phyloP scores from a whole-genome alignment of 2,888 invertebrate species.

The Epirrita christyi region DNA sequence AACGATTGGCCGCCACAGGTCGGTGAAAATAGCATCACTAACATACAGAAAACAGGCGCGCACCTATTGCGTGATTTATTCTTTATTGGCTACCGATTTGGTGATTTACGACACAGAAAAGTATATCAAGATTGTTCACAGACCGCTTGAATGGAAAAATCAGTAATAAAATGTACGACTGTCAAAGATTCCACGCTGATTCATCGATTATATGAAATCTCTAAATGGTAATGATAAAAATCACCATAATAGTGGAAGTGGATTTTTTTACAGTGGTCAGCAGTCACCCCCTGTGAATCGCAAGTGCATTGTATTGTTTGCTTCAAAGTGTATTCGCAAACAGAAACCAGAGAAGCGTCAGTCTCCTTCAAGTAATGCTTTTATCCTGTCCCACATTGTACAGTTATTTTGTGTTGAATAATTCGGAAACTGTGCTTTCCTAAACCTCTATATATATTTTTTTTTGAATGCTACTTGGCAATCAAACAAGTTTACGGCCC shows the following conservation, averaged over 20 bases:
- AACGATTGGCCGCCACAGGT: slow-evolving; percentile 54
- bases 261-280: neutral
- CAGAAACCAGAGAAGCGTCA: slow-evolving; percentile 51
- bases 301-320: slow-evolving; percentile 45
- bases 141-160: neutral
- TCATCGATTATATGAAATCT: too few species aligned
- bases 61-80: slow-evolving; percentile 76
- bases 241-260: too few species aligned
- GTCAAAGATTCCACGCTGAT: too few species aligned
- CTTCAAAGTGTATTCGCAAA: slow-evolving; percentile 51
- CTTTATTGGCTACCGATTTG: slow-evolving; percentile 69
- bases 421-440: slow-evolving; percentile 9
- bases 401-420: slow-evolving; percentile 25
- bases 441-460: slow-evolving; percentile 8
- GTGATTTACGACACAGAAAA: slow-evolving; percentile 65
- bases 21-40: slow-evolving; percentile 74
- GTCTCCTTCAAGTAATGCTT: slow-evolving; percentile 48
- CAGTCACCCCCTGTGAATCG: slow-evolving; percentile 28
- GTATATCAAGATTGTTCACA: neutral
- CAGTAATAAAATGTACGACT: neutral
- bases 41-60: slow-evolving; percentile 81
- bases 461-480: too few species aligned
- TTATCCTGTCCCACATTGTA: slow-evolving; percentile 43
- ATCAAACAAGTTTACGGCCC: too few species aligned
- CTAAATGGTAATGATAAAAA: too few species aligned